Conservation (phyloP, 2,113 vertebrate species). For the Camelus dromedarius region DNA sequence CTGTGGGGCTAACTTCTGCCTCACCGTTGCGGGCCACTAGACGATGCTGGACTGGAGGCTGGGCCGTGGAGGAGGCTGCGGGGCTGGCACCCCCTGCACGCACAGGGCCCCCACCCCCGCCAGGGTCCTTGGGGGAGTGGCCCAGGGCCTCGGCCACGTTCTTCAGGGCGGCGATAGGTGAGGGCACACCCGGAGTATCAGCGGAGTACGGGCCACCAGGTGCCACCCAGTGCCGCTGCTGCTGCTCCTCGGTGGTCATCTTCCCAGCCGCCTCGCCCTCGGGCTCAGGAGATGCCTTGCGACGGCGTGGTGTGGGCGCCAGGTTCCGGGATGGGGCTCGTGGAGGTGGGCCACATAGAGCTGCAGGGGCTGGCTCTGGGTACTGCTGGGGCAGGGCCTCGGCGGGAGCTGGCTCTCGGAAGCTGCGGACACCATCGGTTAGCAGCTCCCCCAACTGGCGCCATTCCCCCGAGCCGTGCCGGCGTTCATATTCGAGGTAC, state of each 20-base stretch:
- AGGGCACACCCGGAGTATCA: conserved; percentile 87
- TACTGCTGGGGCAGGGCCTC: conserved; percentile 92
- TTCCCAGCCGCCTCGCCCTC: conserved; percentile 87
- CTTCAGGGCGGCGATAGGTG: conserved; percentile 91
- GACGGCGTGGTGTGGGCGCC: conserved; percentile 87
- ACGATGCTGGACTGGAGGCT: conserved; percentile 88
- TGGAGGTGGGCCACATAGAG: conserved; percentile 83
- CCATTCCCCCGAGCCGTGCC: conserved; percentile 92
- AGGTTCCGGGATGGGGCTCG: conserved; percentile 79
- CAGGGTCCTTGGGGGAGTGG: conserved; percentile 91
- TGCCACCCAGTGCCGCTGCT: conserved; percentile 83
- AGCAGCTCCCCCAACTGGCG: conserved; percentile 93
- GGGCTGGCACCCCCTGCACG: conserved; percentile 90
- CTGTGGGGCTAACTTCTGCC: conserved; percentile 83
- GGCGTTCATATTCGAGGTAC: conserved; percentile 94
- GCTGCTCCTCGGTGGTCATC: conserved; percentile 85
- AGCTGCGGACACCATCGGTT: conserved; percentile 91
- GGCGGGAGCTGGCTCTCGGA: conserved; percentile 89
- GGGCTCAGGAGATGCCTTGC: conserved; percentile 92
- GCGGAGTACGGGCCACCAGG: conserved; percentile 73
- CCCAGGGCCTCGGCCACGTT: conserved; percentile 91
- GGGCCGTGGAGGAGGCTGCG: conserved; percentile 85
- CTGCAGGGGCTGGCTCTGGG: conserved; percentile 86
- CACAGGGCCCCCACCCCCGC: conserved; percentile 83
- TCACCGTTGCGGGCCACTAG: conserved; percentile 89